Conservation (phyloP, 2,888 invertebrate genomes). For the Oegoconia quadripuncta region DNA sequence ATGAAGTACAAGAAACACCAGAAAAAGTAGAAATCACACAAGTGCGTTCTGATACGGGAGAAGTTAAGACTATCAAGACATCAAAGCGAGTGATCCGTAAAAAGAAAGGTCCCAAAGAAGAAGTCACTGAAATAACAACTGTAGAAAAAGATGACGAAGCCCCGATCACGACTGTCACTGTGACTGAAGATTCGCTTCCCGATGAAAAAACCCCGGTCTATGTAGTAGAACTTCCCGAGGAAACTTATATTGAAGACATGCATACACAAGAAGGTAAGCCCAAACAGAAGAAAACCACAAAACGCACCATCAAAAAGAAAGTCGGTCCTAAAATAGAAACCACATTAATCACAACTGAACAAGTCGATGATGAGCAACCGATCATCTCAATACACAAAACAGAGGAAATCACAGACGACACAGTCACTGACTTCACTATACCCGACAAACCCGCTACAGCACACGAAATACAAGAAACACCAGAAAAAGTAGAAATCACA, state of each 20-base stretch:
- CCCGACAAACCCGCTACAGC: slow-evolving; percentile 20
- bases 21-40: slow-evolving; percentile 50
- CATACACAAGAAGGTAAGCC: slow-evolving; percentile 18
- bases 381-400: slow-evolving; percentile 23
- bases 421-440: slow-evolving; percentile 17
- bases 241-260: slow-evolving; percentile 29
- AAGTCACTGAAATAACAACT: slow-evolving; percentile 33
- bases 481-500: slow-evolving; percentile 17
- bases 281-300: slow-evolving; percentile 22
- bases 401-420: slow-evolving; percentile 22
- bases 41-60: slow-evolving; percentile 28
- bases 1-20: slow-evolving; percentile 33
- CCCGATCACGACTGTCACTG: slow-evolving; percentile 15
- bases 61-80: slow-evolving; percentile 18
- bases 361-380: slow-evolving; percentile 36
- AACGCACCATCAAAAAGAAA: slow-evolving; percentile 37
- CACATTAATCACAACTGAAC: slow-evolving; percentile 35
- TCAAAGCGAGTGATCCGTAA: slow-evolving; percentile 28
- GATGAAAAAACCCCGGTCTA: slow-evolving; percentile 9
- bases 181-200: slow-evolving; percentile 24
- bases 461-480: slow-evolving; percentile 36
- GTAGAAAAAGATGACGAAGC: slow-evolving; percentile 19
- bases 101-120: slow-evolving; percentile 29
- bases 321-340: slow-evolving; percentile 43
- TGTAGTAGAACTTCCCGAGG: slow-evolving; percentile 43